Base-by-base conservation (phyloP, 2,888 invertebrate species). In the Augiades crinisus region DNA sequence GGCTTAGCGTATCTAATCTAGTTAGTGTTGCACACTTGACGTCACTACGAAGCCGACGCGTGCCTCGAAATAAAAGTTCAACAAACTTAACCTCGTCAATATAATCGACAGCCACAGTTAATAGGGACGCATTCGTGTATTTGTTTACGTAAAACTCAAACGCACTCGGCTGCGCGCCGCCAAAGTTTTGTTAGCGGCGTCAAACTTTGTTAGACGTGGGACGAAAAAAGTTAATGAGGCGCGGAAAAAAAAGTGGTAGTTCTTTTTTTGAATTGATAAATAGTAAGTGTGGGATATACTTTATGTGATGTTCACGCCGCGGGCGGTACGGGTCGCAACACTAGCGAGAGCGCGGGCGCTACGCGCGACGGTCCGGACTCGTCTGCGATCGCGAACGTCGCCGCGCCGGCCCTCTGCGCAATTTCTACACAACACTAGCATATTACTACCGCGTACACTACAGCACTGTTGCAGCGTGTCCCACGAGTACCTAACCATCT, bases 1-100 rank as follows among this genome's bases (percentile, higher is more conserved):
- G 76, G 78, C 78, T 83, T 72, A 81, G 66, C 75, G 71, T 78
- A 73, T 73, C 75, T 86, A 84, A 85, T 85, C 85, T 78, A 75
- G 78, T 87, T 86, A 85, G 75, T 62, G 68, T 58, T 78, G 80
- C 82, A 84, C 57, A 47, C 58, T 57, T 74, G 75, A 84, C 83
- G 84, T 84, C 86, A 83, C 74, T 54, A 56, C 58, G 72, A 76
- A 78, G 78, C 77, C 76, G 76, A 71, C 72, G 68, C 69, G 74
- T 70, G 76, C 67, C 68, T 66, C 68, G 70, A 75, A 81, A 80
- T 12, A 64, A 68, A 84, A 87, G 86, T 86, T 87, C 85, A 85
- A 83, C 79, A 85, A 87, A 86, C 86, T 78, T 79, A 65, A 64
- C 61, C 62, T 60, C 60, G 63, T 44, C 43, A 64, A 64, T 58